phyloP scores from a whole-genome alignment of 2,888 invertebrate species.

The Allygus modestus region DNA sequence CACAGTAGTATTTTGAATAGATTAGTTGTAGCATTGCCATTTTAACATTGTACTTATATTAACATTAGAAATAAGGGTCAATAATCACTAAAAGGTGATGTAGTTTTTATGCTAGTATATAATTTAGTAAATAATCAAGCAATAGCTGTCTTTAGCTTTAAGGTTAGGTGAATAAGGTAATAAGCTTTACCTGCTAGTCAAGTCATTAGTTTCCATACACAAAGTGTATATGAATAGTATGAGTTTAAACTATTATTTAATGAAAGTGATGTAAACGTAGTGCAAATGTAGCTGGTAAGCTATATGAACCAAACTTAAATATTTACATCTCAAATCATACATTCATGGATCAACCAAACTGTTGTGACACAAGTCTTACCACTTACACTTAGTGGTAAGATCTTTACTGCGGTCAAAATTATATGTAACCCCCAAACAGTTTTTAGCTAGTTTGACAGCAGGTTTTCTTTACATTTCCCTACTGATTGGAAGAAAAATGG shows the following conservation, averaged over 20 bases:
- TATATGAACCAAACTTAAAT: too few relatives aligned
- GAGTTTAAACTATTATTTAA: background rate
- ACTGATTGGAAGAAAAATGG: too few relatives aligned
- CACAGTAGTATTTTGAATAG: background rate
- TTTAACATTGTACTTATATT: background rate
- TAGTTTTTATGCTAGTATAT: background rate
- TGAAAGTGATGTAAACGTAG: too few relatives aligned
- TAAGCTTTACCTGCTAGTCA: conserved; percentile 11
- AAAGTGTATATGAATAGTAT: background rate
- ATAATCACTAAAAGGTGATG: background rate
- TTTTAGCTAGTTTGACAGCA: too few relatives aligned
- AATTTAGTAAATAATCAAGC: conserved; percentile 2
- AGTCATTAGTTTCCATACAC: background rate
- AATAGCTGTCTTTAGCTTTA: conserved; percentile 12
- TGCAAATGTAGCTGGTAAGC: too few relatives aligned
- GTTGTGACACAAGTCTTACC: too few relatives aligned
- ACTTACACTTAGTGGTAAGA: too few relatives aligned
- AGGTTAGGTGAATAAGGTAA: background rate
- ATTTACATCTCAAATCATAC: too few relatives aligned
- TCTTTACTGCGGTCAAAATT: too few relatives aligned
- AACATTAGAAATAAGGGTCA: background rate
- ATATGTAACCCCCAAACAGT: too few relatives aligned
- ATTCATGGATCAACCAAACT: too few relatives aligned
- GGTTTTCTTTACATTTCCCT: too few relatives aligned
- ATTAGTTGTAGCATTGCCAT: conserved; percentile 3